A percentile compares a stretch with the other conserved stretches of the same genome.
phyloP scores from a whole-genome alignment of 1,140 invertebrate genomes.

The Diplogasteroides magnus region DNA sequence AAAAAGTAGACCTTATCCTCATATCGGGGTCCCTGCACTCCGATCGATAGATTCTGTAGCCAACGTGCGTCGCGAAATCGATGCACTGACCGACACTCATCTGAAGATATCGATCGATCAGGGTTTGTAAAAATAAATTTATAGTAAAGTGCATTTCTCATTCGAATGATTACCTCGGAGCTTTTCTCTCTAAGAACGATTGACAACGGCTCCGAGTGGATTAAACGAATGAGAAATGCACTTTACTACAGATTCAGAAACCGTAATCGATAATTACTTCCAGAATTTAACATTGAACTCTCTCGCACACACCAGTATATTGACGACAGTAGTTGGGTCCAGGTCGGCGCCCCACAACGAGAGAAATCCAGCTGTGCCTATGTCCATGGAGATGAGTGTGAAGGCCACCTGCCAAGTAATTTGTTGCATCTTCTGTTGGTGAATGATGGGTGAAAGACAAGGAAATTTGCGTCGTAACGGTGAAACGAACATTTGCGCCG shows the following conservation, averaged over 20 bases:
- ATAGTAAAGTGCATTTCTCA: too few relatives aligned
- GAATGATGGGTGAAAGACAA: too few relatives aligned
- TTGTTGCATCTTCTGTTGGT: too few relatives aligned
- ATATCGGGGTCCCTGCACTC: constrained; percentile 45
- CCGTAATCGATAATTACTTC: neutral
- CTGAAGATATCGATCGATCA: constrained; percentile 33
- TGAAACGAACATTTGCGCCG: too few relatives aligned
- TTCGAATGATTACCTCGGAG: too few relatives aligned
- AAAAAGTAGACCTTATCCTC: too few relatives aligned
- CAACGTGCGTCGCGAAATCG: constrained; percentile 54
- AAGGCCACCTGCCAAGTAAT: constrained; percentile 41
- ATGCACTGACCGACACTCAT: constrained; percentile 55
- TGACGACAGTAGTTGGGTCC: constrained; percentile 53
- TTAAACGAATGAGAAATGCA: too few relatives aligned
- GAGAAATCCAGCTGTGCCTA: constrained; percentile 51
- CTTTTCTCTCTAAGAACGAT: too few relatives aligned
- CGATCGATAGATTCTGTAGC: constrained; percentile 48
- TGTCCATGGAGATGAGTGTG: constrained; percentile 54
- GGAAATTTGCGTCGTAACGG: too few relatives aligned
- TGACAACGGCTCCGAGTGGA: too few relatives aligned
- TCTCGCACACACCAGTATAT: constrained; percentile 43
- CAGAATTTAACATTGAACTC: neutral
- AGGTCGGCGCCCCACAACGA: constrained; percentile 54
- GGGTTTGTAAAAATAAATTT: neutral
- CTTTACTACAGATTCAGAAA: too few relatives aligned